Base-by-base conservation (phyloP, 2,888 invertebrate genomes). In the Eupithecia abbreviata region DNA sequence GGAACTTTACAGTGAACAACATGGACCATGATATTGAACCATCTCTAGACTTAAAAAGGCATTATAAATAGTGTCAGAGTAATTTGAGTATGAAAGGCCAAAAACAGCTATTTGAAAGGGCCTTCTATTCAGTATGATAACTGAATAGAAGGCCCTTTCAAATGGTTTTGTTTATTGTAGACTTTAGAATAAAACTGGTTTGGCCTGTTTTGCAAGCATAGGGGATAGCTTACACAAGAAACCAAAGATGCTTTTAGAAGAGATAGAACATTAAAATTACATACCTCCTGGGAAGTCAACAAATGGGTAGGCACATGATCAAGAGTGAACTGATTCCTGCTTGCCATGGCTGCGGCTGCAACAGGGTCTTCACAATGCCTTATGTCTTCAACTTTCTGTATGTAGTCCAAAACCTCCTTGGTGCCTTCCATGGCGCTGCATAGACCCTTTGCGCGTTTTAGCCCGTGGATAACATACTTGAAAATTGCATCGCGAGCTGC, bases 281-380 rank as follows among this genome's bases (percentile, higher is more conserved):
- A 89, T 90, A 97, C 97, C 86, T 95, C 95, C 86, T 95, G 95
- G 68, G 96, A 95, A 82, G 96, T 97, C 68, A 97, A 91, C 78
- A 97, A 90, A 84, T 95, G 95, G 7, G 96, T 96, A 74, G 97
- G 97, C n/a, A 97, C 95, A 88, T 97, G 97, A 83, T 97, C 96
- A 62, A 97, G 90, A 10, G 95, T 96, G 71, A 97, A 96, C 71
- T 95, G 90, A 80, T 96, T 89, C 62, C 91, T 89, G 75, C 92
- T 88, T 0, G 96, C 91, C 18, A 96, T 88, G 15, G 87, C 87
- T 2, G 95, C 95, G 4, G 96, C 96, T 5, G 91, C 89, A 1
- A 85, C 84, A 12, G 95, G 93, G 81, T 96, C 96, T 79, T 95
- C 93, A 78, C 95, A 95, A 78, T 92, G 92, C 71, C 95, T 91